phyloP scores from a whole-genome alignment of 2,888 invertebrate genomes.

The Hypercompe scribonia region DNA sequence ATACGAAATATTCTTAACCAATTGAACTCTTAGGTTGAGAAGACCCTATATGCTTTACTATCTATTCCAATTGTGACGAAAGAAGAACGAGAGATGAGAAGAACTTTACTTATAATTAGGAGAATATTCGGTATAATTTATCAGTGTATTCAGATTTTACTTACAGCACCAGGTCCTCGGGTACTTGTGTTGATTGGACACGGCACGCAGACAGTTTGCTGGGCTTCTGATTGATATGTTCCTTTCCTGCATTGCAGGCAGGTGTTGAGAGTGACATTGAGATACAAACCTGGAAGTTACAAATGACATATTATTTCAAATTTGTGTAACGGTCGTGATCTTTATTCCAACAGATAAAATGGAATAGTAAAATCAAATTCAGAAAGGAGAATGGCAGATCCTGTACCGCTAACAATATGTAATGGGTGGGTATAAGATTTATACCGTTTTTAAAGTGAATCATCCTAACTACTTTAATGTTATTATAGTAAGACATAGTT shows the following conservation, averaged over 20 bases:
- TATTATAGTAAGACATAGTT: too few species aligned
- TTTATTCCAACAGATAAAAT: neutral
- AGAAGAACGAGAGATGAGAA: neutral
- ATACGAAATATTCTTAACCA: neutral
- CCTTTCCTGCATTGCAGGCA: constrained; percentile 96
- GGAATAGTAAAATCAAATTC: constrained; percentile 25
- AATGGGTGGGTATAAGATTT: too few species aligned
- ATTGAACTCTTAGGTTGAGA: neutral
- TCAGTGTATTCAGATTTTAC: constrained; percentile 60
- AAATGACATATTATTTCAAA: constrained; percentile 12
- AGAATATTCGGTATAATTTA: neutral
- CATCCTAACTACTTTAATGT: too few species aligned
- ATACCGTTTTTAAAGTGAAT: too few species aligned
- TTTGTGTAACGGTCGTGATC: neutral
- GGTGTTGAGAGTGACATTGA: constrained; percentile 94
- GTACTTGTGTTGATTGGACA: constrained; percentile 98
- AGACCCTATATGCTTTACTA: neutral
- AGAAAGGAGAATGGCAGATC: too few species aligned
- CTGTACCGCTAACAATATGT: too few species aligned
- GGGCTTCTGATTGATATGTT: constrained; percentile 95
- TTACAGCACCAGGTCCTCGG: constrained; percentile 92
- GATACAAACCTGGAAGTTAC: constrained; percentile 89
- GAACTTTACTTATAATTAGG: neutral
- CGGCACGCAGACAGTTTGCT: constrained; percentile 94
- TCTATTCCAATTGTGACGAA: neutral